Evolutionary conservation across 2,888 invertebrate genomes (phyloP).

Genomic region (Drosophila anomalipes): DNA sequence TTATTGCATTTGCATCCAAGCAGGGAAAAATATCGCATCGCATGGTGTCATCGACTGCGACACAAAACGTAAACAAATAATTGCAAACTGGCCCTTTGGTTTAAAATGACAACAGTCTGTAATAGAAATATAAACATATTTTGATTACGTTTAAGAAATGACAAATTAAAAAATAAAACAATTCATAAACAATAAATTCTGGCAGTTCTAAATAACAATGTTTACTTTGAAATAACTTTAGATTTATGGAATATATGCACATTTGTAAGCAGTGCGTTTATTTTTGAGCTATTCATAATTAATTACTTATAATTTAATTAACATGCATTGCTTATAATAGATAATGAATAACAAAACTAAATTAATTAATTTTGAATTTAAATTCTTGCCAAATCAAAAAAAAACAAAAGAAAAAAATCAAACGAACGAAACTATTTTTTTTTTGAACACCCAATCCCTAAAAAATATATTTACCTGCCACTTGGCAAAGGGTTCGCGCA

Average conservation of each 20-base stretch:
- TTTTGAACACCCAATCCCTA: not conserved
- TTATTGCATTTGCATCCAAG: slow-evolving; percentile 7
- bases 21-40: not conserved
- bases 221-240: not conserved
- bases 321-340: not conserved
- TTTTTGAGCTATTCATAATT: not conserved
- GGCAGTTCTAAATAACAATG: not conserved
- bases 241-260: not conserved
- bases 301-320: not conserved
- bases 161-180: not conserved
- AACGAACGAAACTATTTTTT: not conserved
- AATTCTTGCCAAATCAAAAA: not conserved
- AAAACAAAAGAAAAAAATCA: not conserved
- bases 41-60: not conserved
- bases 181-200: not conserved
- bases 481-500: not conserved
- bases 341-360: not conserved
- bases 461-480: not conserved
- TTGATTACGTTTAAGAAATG: not conserved
- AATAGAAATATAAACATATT: not conserved
- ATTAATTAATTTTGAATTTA: not conserved
- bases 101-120: not conserved
- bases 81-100: not conserved
- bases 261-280: not conserved
- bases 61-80: not conserved